phyloP scores from a whole-genome alignment of 2,113 vertebrate species.

The Merops nubicus region DNA sequence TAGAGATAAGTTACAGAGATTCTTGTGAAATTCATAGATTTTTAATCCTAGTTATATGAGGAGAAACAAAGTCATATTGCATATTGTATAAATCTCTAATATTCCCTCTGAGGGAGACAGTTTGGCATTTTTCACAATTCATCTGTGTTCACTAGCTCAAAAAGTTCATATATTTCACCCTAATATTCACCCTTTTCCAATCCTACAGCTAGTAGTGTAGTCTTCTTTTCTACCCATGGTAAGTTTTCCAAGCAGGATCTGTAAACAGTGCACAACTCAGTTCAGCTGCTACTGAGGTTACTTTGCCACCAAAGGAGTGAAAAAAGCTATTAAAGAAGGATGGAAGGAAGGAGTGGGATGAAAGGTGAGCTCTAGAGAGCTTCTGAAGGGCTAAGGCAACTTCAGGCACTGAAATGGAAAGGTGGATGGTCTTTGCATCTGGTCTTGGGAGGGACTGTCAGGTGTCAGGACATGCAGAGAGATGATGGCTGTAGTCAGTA shows the following conservation, averaged over 20 bases:
- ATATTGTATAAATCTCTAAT: background rate
- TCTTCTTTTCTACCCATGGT: background rate
- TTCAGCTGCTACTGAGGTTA: background rate
- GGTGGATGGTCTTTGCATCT: background rate
- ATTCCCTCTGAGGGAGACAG: background rate
- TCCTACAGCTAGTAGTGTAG: background rate
- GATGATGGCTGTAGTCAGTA: background rate
- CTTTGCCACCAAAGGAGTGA: background rate
- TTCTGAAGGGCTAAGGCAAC: background rate
- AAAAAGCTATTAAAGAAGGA: background rate
- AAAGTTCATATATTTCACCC: background rate
- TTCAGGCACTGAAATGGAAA: background rate
- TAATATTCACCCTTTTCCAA: background rate
- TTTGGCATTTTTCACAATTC: background rate
- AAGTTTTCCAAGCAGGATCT: background rate
- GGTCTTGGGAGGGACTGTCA: background rate
- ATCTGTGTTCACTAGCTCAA: background rate
- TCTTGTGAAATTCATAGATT: background rate
- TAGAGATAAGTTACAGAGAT: background rate
- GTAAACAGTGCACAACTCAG: background rate
- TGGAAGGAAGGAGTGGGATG: background rate
- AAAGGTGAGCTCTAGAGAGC: background rate
- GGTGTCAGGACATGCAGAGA: background rate
- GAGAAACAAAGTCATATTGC: background rate
- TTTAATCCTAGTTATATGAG: background rate